Percentiles rank a stretch among this genome's conserved stretches.
Evolutionary conservation across 2,888 invertebrate species (phyloP).

Genomic region (Hyles lineata): DNA sequence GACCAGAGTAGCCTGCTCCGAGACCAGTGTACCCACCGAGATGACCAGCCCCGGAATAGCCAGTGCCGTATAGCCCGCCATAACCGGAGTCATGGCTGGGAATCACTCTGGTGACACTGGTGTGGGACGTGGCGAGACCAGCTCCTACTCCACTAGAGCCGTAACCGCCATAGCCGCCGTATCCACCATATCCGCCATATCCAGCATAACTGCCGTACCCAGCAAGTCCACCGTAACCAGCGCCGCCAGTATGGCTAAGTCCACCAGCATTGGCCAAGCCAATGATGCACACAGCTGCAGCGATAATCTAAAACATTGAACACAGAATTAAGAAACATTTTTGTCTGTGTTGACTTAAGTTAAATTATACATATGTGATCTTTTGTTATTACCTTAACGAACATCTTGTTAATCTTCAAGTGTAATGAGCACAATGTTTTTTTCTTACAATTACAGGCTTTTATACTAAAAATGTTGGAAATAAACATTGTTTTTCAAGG

Average conservation of each 20-base stretch:
- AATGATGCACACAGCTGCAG: conserved; percentile 57
- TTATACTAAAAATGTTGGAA: conserved; percentile 68
- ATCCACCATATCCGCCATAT: conserved; percentile 34
- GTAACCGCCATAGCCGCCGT: conserved; percentile 38
- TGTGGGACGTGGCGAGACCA: conserved; percentile 47
- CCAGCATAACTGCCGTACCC: conserved; percentile 36
- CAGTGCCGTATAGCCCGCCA: conserved; percentile 34
- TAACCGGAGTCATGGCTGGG: conserved; percentile 38
- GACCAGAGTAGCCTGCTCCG: conserved; percentile 32
- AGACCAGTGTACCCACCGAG: neutral
- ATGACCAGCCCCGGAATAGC: conserved; percentile 22
- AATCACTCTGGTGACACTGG: conserved; percentile 45
- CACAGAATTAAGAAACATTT: neutral
- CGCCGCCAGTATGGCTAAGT: conserved; percentile 36
- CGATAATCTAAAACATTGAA: conserved; percentile 48
- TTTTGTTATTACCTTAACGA: conserved; percentile 60
- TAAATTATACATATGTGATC: conserved; percentile 38
- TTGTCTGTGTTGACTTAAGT: conserved; percentile 32
- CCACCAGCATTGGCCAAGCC: conserved; percentile 58
- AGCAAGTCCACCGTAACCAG: conserved; percentile 36
- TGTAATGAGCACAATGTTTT: conserved; percentile 63
- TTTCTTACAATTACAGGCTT: conserved; percentile 62
- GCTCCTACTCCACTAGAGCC: conserved; percentile 35
- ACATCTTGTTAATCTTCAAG: conserved; percentile 65
- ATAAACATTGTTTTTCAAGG: conserved; percentile 63